Evolutionary conservation across 2,113 vertebrate species (phyloP).

Genomic region (Macheiramphus alcinus): DNA sequence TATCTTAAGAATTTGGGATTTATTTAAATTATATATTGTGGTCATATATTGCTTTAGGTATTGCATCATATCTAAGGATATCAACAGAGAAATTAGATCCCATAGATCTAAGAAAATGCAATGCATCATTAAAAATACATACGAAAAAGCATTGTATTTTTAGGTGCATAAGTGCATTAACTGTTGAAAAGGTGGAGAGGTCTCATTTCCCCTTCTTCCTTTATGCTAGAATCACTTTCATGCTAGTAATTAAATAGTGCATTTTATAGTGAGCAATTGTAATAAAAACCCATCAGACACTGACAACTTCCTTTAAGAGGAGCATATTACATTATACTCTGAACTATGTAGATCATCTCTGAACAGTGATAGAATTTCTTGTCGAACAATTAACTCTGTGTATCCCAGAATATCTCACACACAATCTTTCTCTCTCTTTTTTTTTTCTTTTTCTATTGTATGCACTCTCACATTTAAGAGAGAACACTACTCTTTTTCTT

Average conservation of each 20-base stretch:
- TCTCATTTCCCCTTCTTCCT: constrained; percentile 65
- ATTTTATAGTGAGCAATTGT: constrained; percentile 58
- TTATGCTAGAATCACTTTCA: constrained; percentile 69
- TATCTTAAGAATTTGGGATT: neutral
- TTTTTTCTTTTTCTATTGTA: neutral
- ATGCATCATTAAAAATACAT: neutral
- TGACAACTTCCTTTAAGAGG: constrained; percentile 71
- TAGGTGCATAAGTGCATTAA: constrained; percentile 42
- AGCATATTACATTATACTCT: constrained; percentile 62
- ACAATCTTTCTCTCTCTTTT: neutral
- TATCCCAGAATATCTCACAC: neutral
- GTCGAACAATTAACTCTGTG: constrained; percentile 12
- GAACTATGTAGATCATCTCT: constrained; percentile 58
- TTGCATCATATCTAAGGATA: neutral
- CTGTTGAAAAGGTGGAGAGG: constrained; percentile 64
- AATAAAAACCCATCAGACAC: constrained; percentile 65
- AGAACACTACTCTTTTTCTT: neutral
- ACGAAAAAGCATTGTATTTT: neutral
- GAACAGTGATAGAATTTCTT: constrained; percentile 65
- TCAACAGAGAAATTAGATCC: neutral
- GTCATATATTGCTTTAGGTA: neutral
- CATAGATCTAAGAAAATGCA: neutral
- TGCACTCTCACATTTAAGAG: neutral
- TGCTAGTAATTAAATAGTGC: constrained; percentile 71
- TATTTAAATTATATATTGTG: neutral